phyloP scores from a whole-genome alignment of 2,113 vertebrate species.

The Syngnathus typhle region DNA sequence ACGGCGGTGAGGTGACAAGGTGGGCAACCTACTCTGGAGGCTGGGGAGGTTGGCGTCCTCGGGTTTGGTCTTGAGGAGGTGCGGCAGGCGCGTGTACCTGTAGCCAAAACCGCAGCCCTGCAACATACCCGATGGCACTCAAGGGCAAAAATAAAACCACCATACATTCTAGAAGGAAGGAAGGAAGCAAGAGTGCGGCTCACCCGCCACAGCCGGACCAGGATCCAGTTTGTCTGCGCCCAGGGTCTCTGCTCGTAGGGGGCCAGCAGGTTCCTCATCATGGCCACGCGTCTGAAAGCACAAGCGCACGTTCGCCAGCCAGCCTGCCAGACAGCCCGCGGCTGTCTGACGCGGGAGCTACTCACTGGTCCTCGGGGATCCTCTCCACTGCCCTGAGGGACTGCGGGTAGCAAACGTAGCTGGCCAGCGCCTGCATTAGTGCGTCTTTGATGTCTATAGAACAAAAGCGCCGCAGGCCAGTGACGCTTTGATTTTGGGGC shows the following conservation, averaged over 20 bases:
- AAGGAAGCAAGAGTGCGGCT: slow-evolving; percentile 7
- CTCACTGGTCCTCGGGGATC: slow-evolving; percentile 95
- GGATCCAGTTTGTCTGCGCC: slow-evolving; percentile 99
- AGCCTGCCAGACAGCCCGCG: no score
- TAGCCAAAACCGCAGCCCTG: slow-evolving; percentile 98
- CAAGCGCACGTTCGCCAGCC: neutral
- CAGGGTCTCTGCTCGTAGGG: slow-evolving; percentile 97
- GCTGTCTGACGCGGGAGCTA: slow-evolving; percentile 18
- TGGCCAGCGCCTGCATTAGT: slow-evolving; percentile 95
- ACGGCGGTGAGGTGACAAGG: slow-evolving; percentile 22
- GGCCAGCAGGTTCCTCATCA: slow-evolving; percentile 95
- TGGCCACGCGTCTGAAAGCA: slow-evolving; percentile 79
- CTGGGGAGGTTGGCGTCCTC: slow-evolving; percentile 95
- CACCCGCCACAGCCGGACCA: slow-evolving; percentile 95
- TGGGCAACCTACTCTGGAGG: slow-evolving; percentile 84
- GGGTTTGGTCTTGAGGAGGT: slow-evolving; percentile 94
- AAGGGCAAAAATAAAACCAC: neutral
- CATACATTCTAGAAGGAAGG: no score
- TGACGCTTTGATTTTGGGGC: neutral
- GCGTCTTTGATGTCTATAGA: slow-evolving; percentile 92
- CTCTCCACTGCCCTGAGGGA: slow-evolving; percentile 92
- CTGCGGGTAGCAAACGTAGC: slow-evolving; percentile 96
- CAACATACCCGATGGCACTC: neutral
- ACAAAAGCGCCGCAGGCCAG: neutral
- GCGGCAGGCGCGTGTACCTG: slow-evolving; percentile 93